Evolutionary conservation across 1,140 invertebrate genomes (phyloP), one percentile per base, ranked within the genome.

Genomic region (Bombus sylvicola): DNA sequence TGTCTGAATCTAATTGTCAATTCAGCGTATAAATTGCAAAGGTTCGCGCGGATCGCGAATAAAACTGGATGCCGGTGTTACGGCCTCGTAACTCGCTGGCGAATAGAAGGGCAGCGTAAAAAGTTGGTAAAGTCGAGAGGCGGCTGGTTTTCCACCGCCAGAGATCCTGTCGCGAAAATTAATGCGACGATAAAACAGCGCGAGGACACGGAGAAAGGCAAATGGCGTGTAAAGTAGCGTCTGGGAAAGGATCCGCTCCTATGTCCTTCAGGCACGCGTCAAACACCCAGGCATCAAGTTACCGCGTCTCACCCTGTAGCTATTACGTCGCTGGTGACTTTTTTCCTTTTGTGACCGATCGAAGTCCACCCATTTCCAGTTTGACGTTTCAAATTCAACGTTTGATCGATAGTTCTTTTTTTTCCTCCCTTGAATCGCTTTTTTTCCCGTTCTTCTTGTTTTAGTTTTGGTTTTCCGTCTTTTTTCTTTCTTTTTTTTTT

Each of bases 241-340:
- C 78, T 74, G 64, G 73, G 66, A 88, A 85, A 78, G 68, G 34
- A 80, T 84, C 71, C 68, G 80, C 76, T 86, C 57, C 78, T 15
- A 31, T 25, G 75, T 86, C 72, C 81, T 85, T 72, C 71, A 66
- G 76, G 73, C 90, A 92, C 89, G 81, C 88, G 89, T 87, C 81
- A 31, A 37, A 47, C 75, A 47, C 73, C 83, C 64, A n/a, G 75
- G 88, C 88, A 88, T 92, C 89, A 12, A n/a, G 66, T 92, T 91
- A 90, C 90, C 59, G 69, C 57, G 66, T 82, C 83, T 86, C 78
- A 83, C 89, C 85, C 77, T 34, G 73, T 47, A 66, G 66, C 80
- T 74, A 91, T 92, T 92, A 93, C 87, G 81, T 82, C 83, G 89
- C 88, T 90, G 89, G 73, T 12, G 73, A 86, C 77, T 89, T 79